phyloP scores from a whole-genome alignment of 2,113 vertebrate species.

The Dicerorhinus sumatrensis region DNA sequence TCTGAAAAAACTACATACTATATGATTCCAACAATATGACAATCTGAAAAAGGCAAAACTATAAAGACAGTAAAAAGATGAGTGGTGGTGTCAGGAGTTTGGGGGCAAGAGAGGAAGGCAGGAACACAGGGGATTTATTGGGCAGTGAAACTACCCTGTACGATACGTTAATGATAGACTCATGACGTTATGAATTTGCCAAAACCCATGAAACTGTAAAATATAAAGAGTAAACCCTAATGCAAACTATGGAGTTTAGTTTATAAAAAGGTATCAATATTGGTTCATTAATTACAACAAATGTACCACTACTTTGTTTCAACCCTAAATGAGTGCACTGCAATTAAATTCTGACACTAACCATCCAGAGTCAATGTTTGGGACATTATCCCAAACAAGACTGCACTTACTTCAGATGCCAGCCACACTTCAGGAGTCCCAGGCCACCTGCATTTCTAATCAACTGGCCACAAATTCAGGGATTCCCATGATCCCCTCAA shows the following conservation, averaged over 20 bases:
- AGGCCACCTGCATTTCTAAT: background rate
- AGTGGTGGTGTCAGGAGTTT: background rate
- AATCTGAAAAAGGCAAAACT: background rate
- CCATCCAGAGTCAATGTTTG: background rate
- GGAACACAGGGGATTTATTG: background rate
- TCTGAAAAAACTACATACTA: background rate
- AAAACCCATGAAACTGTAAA: background rate
- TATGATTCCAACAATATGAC: background rate
- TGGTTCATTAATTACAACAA: conserved; percentile 15
- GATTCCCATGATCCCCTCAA: background rate
- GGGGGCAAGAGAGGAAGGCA: background rate
- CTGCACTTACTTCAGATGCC: background rate
- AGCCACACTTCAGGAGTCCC: background rate
- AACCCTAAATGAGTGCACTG: background rate
- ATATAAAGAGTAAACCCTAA: background rate
- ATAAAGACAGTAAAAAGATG: background rate
- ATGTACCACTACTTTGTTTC: background rate
- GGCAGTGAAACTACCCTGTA: background rate
- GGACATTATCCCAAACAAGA: background rate
- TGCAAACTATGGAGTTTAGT: background rate
- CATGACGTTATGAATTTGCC: background rate
- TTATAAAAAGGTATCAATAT: background rate
- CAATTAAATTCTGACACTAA: background rate
- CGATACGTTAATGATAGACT: background rate
- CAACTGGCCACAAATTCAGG: background rate